Conservation (phyloP, 1,140 invertebrate species). For the Neodiprion pinetum region DNA sequence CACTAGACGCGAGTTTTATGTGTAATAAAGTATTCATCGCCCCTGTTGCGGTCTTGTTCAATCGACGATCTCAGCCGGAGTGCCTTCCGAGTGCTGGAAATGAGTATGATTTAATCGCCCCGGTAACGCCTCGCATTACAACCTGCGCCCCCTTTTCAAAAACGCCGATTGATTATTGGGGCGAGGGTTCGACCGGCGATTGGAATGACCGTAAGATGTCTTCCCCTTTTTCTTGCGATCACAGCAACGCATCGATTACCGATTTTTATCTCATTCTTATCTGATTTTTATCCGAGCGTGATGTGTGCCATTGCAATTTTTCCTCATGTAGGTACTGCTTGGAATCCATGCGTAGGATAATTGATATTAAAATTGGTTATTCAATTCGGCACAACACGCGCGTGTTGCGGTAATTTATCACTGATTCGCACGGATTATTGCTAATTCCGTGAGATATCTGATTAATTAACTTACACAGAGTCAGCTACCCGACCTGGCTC, state of each 20-base stretch:
- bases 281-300: no score
- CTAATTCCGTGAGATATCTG: constrained; percentile 59
- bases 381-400: background rate
- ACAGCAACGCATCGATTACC: no score
- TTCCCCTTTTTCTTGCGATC: no score
- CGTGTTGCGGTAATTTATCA: constrained; percentile 19
- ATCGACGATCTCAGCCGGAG: background rate
- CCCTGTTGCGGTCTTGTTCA: constrained; percentile 6
- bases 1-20: constrained; percentile 4
- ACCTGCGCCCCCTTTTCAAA: background rate
- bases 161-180: background rate
- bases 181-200: no score
- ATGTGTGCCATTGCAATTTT: no score
- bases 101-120: background rate
- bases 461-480: constrained; percentile 54
- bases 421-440: constrained; percentile 44
- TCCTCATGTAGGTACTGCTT: no score
- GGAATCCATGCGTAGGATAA: no score
- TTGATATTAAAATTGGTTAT: no score
- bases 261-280: no score
- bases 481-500: background rate
- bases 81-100: background rate
- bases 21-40: constrained; percentile 7
- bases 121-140: background rate
- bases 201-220: no score